Percentiles rank a stretch among this genome's conserved stretches.
These are phyloP conservation scores for Pararge aegeria DNA, from an alignment of 1,140 invertebrate species.

Conservation along the genomic window DNA sequence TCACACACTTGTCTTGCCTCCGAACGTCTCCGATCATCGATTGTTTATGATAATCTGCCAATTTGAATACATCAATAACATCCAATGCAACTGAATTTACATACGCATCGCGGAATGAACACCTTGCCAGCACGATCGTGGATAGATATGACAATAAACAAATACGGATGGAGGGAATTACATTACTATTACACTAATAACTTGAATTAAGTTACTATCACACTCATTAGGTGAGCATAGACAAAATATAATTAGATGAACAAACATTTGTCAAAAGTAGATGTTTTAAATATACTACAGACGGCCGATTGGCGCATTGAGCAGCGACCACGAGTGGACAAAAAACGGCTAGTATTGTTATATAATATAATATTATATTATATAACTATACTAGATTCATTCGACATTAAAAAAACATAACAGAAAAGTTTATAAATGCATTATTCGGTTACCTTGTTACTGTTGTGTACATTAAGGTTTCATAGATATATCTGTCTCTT, in stretches of 20 bases:
- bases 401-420: too few species aligned
- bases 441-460: too few species aligned
- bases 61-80: slow-evolving; percentile 66
- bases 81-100: slow-evolving; percentile 36
- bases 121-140: slow-evolving; percentile 4
- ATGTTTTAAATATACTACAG: slow-evolving; percentile 66
- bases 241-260: slow-evolving; percentile 50
- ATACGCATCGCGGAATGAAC: slow-evolving; percentile 27
- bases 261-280: slow-evolving; percentile 53
- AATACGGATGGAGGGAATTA: slow-evolving; percentile 21
- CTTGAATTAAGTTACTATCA: slow-evolving; percentile 34
- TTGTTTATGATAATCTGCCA: slow-evolving; percentile 35
- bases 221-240: slow-evolving; percentile 45
- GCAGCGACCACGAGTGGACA: too few species aligned
- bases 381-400: too few species aligned
- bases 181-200: slow-evolving; percentile 46
- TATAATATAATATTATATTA: too few species aligned
- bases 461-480: too few species aligned
- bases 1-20: slow-evolving; percentile 55
- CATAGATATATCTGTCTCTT: too few species aligned
- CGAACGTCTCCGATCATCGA: slow-evolving; percentile 9
- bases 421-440: too few species aligned
- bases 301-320: too few species aligned
- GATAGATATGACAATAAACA: slow-evolving; percentile 23
- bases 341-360: too few species aligned